These are phyloP conservation scores for Buathra laborator DNA, from an alignment of 2,888 invertebrate species.

Conservation along the genomic window DNA sequence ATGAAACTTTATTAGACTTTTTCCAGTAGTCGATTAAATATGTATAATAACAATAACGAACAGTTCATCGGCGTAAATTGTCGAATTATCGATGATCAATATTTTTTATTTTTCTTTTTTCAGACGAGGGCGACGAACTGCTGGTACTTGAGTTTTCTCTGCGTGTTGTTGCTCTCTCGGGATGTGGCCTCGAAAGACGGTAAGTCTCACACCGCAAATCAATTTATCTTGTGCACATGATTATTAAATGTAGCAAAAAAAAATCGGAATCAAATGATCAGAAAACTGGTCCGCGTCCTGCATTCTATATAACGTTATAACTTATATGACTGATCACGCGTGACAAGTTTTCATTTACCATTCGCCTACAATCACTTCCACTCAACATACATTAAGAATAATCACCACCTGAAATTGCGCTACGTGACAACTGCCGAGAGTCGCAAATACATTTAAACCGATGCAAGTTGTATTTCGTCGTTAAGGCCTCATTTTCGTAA, in stretches of 20 bases:
- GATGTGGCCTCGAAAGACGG: conserved; percentile 80
- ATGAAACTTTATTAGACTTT: background rate
- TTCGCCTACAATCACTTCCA: conserved; percentile 48
- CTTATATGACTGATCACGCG: conserved; percentile 38
- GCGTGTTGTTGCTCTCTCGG: conserved; percentile 75
- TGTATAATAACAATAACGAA: background rate
- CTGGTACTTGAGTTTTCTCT: conserved; percentile 78
- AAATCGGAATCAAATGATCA: conserved; percentile 1
- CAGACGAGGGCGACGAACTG: conserved; percentile 77
- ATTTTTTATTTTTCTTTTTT: conserved; percentile 66
- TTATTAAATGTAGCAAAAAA: background rate
- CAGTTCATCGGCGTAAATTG: background rate
- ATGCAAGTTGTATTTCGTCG: conserved; percentile 17
- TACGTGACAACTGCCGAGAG: conserved; percentile 25
- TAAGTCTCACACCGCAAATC: conserved; percentile 71
- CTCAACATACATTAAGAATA: conserved; percentile 21
- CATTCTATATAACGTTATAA: conserved; percentile 15
- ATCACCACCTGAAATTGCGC: conserved; percentile 1
- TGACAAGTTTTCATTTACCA: conserved; percentile 53
- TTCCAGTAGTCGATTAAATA: background rate
- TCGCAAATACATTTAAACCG: background rate
- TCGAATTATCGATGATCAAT: conserved; percentile 17
- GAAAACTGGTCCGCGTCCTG: conserved; percentile 46
- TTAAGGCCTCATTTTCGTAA: background rate
- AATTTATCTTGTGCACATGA: background rate